Conservation (phyloP, 2,113 vertebrate genomes). For the Stigmatopora nigra region DNA sequence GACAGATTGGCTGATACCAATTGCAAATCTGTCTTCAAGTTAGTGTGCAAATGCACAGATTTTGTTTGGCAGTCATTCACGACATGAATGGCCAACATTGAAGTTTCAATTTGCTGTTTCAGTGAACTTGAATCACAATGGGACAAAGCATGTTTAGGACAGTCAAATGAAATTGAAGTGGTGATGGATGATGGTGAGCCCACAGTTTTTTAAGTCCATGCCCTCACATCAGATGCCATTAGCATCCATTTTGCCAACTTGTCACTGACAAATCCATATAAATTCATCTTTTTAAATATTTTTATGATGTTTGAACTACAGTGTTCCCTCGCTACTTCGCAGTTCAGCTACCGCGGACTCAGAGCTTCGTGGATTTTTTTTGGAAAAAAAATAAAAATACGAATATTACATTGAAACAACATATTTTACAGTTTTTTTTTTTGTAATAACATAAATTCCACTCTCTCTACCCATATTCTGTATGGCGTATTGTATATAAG, state of each 20-base stretch:
- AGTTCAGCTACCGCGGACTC: too few species aligned
- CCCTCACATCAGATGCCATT: conserved; percentile 45
- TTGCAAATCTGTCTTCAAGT: conserved; percentile 29
- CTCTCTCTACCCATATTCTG: too few species aligned
- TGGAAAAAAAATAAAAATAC: too few species aligned
- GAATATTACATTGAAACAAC: too few species aligned
- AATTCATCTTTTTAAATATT: too few species aligned
- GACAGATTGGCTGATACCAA: conserved; percentile 39
- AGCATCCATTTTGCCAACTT: conserved; percentile 37
- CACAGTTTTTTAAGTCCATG: conserved; percentile 35
- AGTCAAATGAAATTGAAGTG: conserved; percentile 27
- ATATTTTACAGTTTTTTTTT: too few species aligned
- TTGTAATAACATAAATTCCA: too few species aligned
- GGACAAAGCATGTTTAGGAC: conserved; percentile 17
- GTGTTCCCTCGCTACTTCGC: too few species aligned
- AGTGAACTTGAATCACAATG: conserved; percentile 45
- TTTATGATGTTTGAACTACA: too few species aligned
- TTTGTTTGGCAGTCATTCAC: conserved; percentile 40
- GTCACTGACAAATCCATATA: not conserved
- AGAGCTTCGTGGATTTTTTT: too few species aligned
- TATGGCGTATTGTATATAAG: too few species aligned
- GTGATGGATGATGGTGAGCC: conserved; percentile 38
- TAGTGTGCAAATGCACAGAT: conserved; percentile 51
- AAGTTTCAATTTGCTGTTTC: conserved; percentile 58
- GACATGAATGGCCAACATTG: conserved; percentile 31